Evolutionary conservation across 2,888 invertebrate genomes (phyloP), one percentile per base, ranked within the genome.

Genomic region (Diarsia dahlii): DNA sequence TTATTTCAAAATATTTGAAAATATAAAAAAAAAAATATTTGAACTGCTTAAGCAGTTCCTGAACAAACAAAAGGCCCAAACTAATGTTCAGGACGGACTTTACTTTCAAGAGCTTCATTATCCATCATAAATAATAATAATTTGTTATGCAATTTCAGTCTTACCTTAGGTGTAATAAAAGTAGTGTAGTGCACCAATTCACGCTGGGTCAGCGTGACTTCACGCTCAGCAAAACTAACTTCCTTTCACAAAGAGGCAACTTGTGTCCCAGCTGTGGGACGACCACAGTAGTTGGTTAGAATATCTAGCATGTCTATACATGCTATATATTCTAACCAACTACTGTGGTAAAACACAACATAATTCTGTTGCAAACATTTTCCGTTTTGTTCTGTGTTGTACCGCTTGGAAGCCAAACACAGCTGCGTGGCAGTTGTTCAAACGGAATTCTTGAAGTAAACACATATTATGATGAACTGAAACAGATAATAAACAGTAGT

Each of bases 401-500:
- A 39, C 4, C 46, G 68, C n/a, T 15, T 63, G 28, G 39, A 56
- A 80, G 9, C n/a, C 62, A 73, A 80, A 70, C 68, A 81, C 81
- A 74, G 75, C 60, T 71, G 71, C 71, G 70, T 52, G n/a, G 63
- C 67, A 67, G 75, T 66, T 85, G 70, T 74, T 76, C 54, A 6
- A 72, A 74, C 70, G 60, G 34, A 68, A 62, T 71, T 62, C 23
- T 76, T 75, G 69, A 64, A 74, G 46, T 80, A 73, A 73, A 78
- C 73, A 77, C 54, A 73, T 60, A 62, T 56, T 75, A 58, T 81
- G 48, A 65, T 76, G 54, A 68, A 71, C 85, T 71, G 65, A 79
- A 84, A 83, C 60, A 76, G 75, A 82, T 69, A 74, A 68, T 72
- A 76, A 65, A 75, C 75, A 80, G 34, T 39, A 52, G 50, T 28